phyloP scores from a whole-genome alignment of 2,113 vertebrate genomes.

The Syrmaticus mikado region DNA sequence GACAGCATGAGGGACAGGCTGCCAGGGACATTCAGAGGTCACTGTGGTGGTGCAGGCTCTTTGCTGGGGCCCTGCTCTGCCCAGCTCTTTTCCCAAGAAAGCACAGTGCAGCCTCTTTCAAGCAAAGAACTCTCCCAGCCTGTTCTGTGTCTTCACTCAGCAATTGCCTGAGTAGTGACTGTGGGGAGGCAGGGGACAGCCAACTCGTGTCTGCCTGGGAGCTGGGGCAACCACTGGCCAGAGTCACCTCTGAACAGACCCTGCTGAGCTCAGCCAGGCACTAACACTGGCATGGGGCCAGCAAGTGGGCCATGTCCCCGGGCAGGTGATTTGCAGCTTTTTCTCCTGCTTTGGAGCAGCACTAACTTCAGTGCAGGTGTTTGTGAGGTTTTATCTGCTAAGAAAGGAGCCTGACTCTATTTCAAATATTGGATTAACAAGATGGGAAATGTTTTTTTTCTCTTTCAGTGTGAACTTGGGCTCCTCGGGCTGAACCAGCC shows the following conservation, averaged over 20 bases:
- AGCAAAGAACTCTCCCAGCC: not conserved
- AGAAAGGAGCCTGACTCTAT: not conserved
- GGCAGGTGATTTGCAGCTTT: not conserved
- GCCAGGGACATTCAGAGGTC: not conserved
- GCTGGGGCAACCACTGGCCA: not conserved
- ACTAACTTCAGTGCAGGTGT: not conserved
- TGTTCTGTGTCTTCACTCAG: not conserved
- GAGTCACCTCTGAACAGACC: not conserved
- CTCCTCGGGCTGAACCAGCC: not conserved
- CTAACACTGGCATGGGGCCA: not conserved
- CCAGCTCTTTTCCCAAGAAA: not conserved
- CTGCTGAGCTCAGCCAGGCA: not conserved
- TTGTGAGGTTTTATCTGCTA: not conserved
- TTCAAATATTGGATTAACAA: conserved; percentile 14
- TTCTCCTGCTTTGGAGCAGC: not conserved
- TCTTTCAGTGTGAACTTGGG: not conserved
- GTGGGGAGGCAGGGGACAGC: not conserved
- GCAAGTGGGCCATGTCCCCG: not conserved
- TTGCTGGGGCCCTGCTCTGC: not conserved
- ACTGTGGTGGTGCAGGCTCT: rapidly evolving
- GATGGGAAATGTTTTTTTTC: not conserved
- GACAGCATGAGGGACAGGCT: not conserved
- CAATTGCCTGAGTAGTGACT: not conserved
- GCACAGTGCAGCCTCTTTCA: rapidly evolving
- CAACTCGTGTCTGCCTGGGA: not conserved